Evolutionary conservation across 2,113 vertebrate species (phyloP).

Genomic region (Myxocyprinus asiaticus): DNA sequence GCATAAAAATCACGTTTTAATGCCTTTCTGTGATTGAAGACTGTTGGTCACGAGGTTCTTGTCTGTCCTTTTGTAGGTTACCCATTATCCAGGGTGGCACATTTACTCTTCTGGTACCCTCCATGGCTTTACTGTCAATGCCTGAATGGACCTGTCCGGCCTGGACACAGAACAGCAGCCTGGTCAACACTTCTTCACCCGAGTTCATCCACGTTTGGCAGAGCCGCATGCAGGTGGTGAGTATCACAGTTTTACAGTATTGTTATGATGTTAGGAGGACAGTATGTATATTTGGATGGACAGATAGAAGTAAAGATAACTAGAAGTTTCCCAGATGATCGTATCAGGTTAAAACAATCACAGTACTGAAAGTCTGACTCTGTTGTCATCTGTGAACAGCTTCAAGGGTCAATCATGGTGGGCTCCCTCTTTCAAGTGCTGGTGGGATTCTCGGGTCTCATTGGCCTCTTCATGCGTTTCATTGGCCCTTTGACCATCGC

Average conservation of each 20-base stretch:
- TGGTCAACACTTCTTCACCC: conserved; percentile 83
- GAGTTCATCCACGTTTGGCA: conserved; percentile 89
- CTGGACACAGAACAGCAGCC: conserved; percentile 87
- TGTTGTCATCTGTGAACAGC: conserved; percentile 63
- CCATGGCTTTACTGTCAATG: conserved; percentile 91
- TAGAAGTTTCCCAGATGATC: neutral
- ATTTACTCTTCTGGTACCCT: conserved; percentile 86
- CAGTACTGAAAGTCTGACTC: neutral
- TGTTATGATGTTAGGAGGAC: too few species aligned
- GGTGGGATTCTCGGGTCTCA: conserved; percentile 92
- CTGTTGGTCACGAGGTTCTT: neutral
- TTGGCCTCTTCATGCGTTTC: conserved; percentile 90
- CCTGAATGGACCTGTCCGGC: conserved; percentile 89
- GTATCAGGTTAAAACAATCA: neutral
- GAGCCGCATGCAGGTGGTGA: conserved; percentile 88
- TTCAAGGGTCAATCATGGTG: conserved; percentile 92
- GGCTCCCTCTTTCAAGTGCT: conserved; percentile 91
- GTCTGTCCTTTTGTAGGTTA: conserved; percentile 71
- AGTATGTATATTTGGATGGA: too few species aligned
- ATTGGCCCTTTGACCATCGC: conserved; percentile 95
- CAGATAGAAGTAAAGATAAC: too few species aligned
- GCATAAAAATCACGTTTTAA: too few species aligned
- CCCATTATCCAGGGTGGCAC: conserved; percentile 96
- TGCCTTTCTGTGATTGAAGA: too few species aligned
- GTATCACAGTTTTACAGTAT: conserved; percentile 11